phyloP scores from a whole-genome alignment of 2,113 vertebrate species.

The Psephotus haematonotus region DNA sequence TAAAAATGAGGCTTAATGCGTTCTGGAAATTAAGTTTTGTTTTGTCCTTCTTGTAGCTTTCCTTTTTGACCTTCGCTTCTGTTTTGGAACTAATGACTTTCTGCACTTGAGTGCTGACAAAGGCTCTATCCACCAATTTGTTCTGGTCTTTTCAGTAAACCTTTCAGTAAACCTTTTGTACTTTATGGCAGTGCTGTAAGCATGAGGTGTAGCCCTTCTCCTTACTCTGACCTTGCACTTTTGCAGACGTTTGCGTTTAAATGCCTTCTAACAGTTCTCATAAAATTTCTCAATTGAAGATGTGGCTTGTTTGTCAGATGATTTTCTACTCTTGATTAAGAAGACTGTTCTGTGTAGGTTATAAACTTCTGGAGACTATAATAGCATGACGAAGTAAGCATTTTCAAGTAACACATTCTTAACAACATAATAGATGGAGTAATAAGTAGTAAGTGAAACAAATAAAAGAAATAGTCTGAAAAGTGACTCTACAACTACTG shows the following conservation, averaged over 20 bases:
- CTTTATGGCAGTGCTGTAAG: neutral
- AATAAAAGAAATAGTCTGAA: neutral
- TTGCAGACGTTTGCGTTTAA: neutral
- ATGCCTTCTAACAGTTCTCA: neutral
- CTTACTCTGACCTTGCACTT: neutral
- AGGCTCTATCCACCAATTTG: neutral
- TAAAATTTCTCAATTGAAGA: neutral
- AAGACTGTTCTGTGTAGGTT: neutral
- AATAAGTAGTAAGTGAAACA: neutral
- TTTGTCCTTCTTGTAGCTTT: neutral
- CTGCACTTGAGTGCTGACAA: neutral
- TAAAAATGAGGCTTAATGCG: neutral
- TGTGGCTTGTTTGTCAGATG: accelerated
- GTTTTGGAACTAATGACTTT: neutral
- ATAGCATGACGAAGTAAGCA: neutral
- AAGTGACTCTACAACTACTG: neutral
- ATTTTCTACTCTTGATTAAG: neutral
- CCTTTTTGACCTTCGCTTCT: neutral
- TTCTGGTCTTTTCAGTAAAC: neutral
- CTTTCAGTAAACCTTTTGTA: neutral
- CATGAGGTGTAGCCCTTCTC: neutral
- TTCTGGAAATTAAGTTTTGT: neutral
- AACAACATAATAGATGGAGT: neutral
- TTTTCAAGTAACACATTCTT: neutral
- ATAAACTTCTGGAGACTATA: neutral